Evolutionary conservation across 1,140 invertebrate species (phyloP).

Genomic region (Drosophila mauritiana): DNA sequence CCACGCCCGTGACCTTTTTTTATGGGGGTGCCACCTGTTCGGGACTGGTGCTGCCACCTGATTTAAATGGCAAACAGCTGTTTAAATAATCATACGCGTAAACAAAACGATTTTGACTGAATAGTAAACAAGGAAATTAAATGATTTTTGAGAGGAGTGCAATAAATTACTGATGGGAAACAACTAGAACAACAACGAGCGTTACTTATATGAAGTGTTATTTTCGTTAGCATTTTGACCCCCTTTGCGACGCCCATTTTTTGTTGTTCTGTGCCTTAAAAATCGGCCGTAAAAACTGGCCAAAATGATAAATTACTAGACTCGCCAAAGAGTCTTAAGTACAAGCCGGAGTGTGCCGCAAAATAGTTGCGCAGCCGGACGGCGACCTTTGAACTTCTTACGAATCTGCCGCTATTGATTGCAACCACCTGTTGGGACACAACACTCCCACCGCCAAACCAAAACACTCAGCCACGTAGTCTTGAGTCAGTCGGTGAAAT

Average conservation of each 20-base stretch:
- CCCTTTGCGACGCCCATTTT: constrained; percentile 1
- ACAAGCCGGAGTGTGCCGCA: constrained; percentile 15
- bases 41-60: constrained; percentile 30
- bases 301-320: constrained; percentile 30
- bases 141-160: not conserved
- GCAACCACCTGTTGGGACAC: constrained; percentile 58
- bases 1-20: not conserved
- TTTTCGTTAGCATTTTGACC: not conserved
- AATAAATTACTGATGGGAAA: not conserved
- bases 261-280: not conserved
- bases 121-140: not conserved
- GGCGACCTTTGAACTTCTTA: constrained; percentile 8
- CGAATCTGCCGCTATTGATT: constrained; percentile 24
- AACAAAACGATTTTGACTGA: not conserved
- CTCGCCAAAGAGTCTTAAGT: not conserved
- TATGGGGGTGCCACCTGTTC: constrained; percentile 19
- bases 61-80: constrained; percentile 9
- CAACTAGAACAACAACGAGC: not conserved
- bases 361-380: constrained; percentile 20
- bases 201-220: not conserved
- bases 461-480: constrained; percentile 40
- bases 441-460: constrained; percentile 7
- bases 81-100: not conserved
- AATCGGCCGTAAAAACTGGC: not conserved
- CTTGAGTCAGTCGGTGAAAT: constrained; percentile 23